These are phyloP conservation scores for Scomber colias DNA, from an alignment of 2,113 vertebrate species.

Conservation along the genomic window DNA sequence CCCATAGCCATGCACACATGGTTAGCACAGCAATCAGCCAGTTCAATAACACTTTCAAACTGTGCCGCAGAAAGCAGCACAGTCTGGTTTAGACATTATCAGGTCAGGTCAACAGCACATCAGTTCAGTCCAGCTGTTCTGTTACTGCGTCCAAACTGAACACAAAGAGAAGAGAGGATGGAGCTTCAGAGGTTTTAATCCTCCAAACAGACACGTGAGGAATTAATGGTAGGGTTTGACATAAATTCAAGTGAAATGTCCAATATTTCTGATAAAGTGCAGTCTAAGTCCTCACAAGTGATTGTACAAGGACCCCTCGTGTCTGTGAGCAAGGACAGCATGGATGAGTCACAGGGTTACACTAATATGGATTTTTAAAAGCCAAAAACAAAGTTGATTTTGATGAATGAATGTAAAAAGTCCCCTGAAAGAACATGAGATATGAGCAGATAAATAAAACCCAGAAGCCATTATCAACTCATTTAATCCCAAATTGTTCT, in stretches of 20 bases:
- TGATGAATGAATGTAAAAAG: no score
- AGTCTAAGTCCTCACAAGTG: neutral
- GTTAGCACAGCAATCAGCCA: constrained; percentile 65
- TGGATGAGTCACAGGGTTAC: constrained; percentile 1
- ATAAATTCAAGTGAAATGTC: neutral
- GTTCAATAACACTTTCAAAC: constrained; percentile 30
- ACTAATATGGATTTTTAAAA: neutral
- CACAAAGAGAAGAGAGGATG: neutral
- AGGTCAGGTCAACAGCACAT: constrained; percentile 47
- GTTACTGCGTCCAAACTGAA: constrained; percentile 27
- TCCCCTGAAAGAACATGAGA: no score
- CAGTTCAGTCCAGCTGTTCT: constrained; percentile 36
- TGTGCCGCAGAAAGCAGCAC: constrained; percentile 15
- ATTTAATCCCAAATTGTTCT: neutral
- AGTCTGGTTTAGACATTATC: constrained; percentile 32
- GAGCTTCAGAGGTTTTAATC: constrained; percentile 12
- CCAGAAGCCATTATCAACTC: neutral
- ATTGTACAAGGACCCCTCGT: neutral
- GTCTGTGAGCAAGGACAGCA: neutral
- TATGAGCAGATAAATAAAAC: no score
- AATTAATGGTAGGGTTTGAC: neutral
- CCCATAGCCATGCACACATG: constrained; percentile 59
- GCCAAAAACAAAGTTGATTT: neutral
- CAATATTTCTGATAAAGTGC: neutral
- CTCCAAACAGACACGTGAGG: neutral